Evolutionary conservation across 2,797 vertebrate species (phyloP).

Genomic region (Picus viridis): DNA sequence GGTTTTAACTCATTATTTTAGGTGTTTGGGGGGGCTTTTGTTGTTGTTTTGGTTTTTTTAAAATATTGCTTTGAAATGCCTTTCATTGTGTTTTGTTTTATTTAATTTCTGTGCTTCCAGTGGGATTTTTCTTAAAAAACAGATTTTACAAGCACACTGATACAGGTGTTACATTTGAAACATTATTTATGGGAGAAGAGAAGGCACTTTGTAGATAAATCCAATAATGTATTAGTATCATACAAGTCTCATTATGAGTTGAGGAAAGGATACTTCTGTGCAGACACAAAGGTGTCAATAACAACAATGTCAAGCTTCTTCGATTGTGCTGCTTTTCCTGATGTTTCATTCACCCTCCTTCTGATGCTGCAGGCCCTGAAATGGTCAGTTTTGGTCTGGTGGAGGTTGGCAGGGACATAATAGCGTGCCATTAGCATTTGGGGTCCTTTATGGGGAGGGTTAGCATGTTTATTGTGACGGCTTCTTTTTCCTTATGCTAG

Average conservation of each 20-base stretch:
- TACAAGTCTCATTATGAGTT: background rate
- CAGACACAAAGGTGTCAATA: background rate
- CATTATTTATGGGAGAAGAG: background rate
- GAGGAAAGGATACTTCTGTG: background rate
- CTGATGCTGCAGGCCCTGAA: rapidly evolving
- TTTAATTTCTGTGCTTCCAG: background rate
- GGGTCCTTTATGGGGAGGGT: background rate
- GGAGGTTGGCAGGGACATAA: background rate
- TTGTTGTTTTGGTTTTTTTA: background rate
- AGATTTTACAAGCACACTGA: background rate
- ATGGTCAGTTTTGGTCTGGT: background rate
- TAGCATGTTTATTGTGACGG: background rate
- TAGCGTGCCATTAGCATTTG: background rate
- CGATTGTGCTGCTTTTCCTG: background rate
- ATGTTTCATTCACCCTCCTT: rapidly evolving
- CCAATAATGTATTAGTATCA: background rate
- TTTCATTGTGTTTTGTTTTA: background rate
- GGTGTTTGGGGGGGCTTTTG: no score
- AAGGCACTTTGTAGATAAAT: background rate
- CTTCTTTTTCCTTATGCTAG: background rate
- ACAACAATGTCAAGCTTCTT: background rate
- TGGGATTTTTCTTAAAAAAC: background rate
- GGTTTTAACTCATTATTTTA: background rate
- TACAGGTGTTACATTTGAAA: background rate
- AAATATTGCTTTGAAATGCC: background rate